Base-by-base conservation (phyloP, 2,113 vertebrate species). In the Albula glossodonta region DNA sequence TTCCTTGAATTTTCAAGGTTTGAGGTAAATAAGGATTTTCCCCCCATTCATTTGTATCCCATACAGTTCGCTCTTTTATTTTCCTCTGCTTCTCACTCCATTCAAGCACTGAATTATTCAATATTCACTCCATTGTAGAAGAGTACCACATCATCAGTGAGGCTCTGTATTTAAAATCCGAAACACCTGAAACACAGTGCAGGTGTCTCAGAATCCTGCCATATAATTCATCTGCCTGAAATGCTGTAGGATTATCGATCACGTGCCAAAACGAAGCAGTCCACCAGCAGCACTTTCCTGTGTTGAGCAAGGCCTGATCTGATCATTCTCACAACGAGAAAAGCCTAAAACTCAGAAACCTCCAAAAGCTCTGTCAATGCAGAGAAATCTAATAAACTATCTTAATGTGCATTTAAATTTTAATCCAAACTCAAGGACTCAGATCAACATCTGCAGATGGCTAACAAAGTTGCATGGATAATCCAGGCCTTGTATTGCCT, bases 31-130 rank as follows among this genome's bases (percentile, higher is more conserved):
- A 93, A 93, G 88, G 90, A 90, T 91, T 84, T 86, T 85, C 41
- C 52, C 70, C 19, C 22, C 56, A 89, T 91, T 93, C 87, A 89
- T 93, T 90, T 90, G 87, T 86, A 78, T 90, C 89, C 91, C 83
- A 86, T 89, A 82, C 83, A 66, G 83, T 88, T 85, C 78, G 41
- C 60, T 84, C 41, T 83, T 70, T 57, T 51, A 41, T 49, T 74
- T 52, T 88, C 81, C 57, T 66, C 81, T 63, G 70, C 86, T 78
- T 80, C 31, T 63, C 53, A 48, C 56, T 63, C 48, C 31, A 13
- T 85, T 77, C 89, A 88, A 86, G 53, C 89, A 89, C 87, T 93
- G 92, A 95, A 91, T 94, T 93, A 92, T 94, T 93, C 93, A 91
- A 89, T 90, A 89, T 50, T 86, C 51, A 48, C 60, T 82, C 92